Percentiles rank a stretch among this genome's conserved stretches.
These are phyloP conservation scores for human (Homo sapiens) DNA, from an alignment of 2,113 vertebrate species.

Conservation along the genomic window DNA sequence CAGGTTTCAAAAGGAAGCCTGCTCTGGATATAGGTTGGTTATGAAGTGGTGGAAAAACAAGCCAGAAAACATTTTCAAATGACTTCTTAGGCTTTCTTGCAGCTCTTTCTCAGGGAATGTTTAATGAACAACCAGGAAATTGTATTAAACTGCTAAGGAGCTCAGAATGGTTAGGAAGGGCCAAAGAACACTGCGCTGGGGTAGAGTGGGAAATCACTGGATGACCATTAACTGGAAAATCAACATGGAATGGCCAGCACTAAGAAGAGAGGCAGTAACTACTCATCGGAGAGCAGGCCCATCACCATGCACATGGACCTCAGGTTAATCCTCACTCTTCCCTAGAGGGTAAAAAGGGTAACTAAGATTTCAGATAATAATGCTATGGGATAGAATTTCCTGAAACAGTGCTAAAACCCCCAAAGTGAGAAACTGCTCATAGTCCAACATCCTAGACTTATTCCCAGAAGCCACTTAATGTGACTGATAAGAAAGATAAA, in stretches of 20 bases:
- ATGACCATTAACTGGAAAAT: not conserved
- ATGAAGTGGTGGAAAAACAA: not conserved
- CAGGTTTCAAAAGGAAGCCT: not conserved
- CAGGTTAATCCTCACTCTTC: not conserved
- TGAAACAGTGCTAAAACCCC: not conserved
- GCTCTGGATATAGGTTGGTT: not conserved
- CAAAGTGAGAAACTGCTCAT: not conserved
- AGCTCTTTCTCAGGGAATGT: not conserved
- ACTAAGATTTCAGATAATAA: not conserved
- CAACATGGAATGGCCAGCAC: not conserved
- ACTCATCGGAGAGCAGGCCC: accelerated
- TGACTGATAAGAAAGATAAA: not conserved
- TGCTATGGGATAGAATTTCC: not conserved
- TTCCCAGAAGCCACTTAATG: not conserved
- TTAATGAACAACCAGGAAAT: not conserved
- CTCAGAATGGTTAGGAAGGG: not conserved
- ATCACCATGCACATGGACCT: not conserved
- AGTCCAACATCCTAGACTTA: not conserved
- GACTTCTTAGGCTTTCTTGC: not conserved
- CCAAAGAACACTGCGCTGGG: not conserved
- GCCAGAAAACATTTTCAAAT: not conserved
- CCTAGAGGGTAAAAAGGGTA: not conserved
- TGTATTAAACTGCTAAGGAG: not conserved
- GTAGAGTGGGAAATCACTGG: not conserved
- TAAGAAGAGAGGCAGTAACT: not conserved